Base-by-base conservation (phyloP, 1,140 invertebrate species). In the Bombus confusus region DNA sequence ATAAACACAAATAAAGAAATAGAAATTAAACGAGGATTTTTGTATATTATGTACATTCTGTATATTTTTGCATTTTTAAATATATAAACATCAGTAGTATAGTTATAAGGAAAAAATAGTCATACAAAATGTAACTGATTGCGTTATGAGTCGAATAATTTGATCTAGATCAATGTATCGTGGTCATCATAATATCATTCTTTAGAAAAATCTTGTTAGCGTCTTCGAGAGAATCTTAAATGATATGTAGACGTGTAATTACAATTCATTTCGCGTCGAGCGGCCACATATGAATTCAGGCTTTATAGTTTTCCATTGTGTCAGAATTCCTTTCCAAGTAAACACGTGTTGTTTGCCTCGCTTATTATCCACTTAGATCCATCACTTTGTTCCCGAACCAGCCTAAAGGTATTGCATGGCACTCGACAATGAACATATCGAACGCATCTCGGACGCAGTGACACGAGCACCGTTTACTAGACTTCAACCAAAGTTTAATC, bases 321-420 rank as follows among this genome's bases (percentile, higher is more conserved):
- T 81, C 78, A 64, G 31, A 85, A 80, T 66, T 75, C 62, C 78
- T 68, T 22, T 74, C 66, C 66, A 74, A 74, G 57, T 68, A 80
- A 85, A 85, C 69, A 83, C 73, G 31, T 76, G 62, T 82, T 82
- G 62, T 83, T 71, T 82, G 84, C 80, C 64, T 83, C 86, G 85
- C 86, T 87, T 90, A 87, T 80, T 76, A 79, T 73, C 83, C 80
- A 89, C 82, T 91, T 88, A 88, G 74, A 85, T 62, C 75, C 71
- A 86, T 88, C 85, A 85, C 62, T 34, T 68, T 85, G 79, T 74
- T 72, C 47, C 79, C 15, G 13, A 74, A 66, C 15, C 34, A 62
- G 59, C 79, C 79, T 57, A 68, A 90, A 86, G 76, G 86, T 83
- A 86, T 87, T 92, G 90, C 91, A 92, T 92, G 91, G 89, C 89